These are phyloP conservation scores for Brachyhypopomus gauderio DNA, from an alignment of 2,113 vertebrate species.

Conservation along the genomic window DNA sequence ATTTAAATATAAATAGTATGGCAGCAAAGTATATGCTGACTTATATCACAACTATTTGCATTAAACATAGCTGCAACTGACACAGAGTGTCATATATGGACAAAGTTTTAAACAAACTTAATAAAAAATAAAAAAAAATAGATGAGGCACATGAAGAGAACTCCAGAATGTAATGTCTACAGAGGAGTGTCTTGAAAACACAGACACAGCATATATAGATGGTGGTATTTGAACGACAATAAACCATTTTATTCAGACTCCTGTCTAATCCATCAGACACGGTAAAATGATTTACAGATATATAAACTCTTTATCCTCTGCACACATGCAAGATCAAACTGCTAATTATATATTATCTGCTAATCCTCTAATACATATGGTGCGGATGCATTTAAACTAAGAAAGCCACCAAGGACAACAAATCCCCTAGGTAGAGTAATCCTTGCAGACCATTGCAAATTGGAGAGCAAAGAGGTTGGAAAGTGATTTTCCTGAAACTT, in stretches of 20 bases:
- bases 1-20: neutral
- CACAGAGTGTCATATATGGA: neutral
- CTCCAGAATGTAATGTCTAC: too few species aligned
- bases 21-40: neutral
- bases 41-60: neutral
- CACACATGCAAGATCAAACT: neutral
- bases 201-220: too few species aligned
- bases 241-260: too few species aligned
- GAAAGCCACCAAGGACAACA: neutral
- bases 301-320: neutral
- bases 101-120: too few species aligned
- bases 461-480: too few species aligned
- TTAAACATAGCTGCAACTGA: slow-evolving; percentile 1
- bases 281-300: neutral
- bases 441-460: neutral
- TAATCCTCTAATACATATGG: neutral
- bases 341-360: neutral
- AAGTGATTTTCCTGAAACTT: neutral
- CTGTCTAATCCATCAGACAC: neutral
- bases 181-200: too few species aligned
- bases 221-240: too few species aligned
- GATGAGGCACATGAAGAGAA: too few species aligned
- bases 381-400: neutral
- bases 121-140: too few species aligned
- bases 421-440: neutral